Conservation (phyloP, 2,888 invertebrate species). For the Chrysina gloriosa region DNA sequence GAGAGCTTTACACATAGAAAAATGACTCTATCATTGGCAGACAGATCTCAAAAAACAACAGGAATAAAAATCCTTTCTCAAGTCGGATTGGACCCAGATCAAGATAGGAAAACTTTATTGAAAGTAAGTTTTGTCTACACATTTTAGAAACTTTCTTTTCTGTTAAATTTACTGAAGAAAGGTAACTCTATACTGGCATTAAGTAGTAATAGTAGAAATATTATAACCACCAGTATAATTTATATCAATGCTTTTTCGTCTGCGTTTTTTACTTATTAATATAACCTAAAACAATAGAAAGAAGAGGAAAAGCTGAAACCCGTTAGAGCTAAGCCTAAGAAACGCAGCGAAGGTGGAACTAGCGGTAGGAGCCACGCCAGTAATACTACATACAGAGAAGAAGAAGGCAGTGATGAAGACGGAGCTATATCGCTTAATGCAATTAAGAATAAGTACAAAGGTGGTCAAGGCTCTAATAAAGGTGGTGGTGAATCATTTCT, state of each 20-base stretch:
- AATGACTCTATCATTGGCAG: conserved; percentile 97
- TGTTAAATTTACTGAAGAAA: too few relatives aligned
- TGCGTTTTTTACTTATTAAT: too few relatives aligned
- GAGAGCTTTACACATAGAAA: conserved; percentile 99
- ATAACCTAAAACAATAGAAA: conserved; percentile 71
- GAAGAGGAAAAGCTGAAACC: conserved; percentile 96
- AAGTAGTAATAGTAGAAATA: too few relatives aligned
- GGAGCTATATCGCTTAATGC: conserved; percentile 92
- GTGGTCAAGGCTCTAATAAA: conserved; percentile 63
- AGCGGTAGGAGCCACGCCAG: conserved; percentile 62
- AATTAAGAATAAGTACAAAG: conserved; percentile 94
- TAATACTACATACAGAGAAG: conserved; percentile 70
- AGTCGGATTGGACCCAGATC: conserved; percentile 94
- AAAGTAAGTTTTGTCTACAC: conserved; percentile 82
- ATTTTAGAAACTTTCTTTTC: too few relatives aligned
- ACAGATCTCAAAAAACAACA: conserved; percentile 91
- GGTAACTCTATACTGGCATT: too few relatives aligned
- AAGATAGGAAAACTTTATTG: conserved; percentile 88
- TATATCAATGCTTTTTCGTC: too few relatives aligned
- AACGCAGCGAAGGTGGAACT: conserved; percentile 59
- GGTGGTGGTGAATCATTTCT: conserved; percentile 55
- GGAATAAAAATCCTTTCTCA: conserved; percentile 97
- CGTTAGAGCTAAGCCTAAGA: conserved; percentile 67
- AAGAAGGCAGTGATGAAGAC: conserved; percentile 94
- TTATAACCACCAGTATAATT: too few relatives aligned